Evolutionary conservation across 2,888 invertebrate species (phyloP).

Genomic region (Acanthosepion lycidas): DNA sequence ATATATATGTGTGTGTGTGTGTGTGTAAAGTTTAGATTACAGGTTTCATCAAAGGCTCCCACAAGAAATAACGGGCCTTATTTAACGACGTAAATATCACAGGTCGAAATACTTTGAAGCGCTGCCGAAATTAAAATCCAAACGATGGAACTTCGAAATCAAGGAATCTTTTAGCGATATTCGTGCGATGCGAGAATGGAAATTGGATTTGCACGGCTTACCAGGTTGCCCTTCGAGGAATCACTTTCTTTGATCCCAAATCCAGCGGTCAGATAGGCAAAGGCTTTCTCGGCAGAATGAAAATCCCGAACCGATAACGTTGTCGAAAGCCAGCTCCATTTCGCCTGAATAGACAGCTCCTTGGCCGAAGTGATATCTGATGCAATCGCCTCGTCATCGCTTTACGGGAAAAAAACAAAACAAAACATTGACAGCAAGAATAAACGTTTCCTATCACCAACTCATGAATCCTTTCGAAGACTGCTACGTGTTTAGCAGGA

Average conservation of each 20-base stretch:
- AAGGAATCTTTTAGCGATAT: not conserved
- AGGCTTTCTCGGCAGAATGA: not conserved
- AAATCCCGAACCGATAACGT: not conserved
- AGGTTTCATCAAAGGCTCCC: not conserved
- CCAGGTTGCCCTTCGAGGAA: not conserved
- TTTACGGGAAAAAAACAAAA: too few species aligned
- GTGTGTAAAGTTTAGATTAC: not conserved
- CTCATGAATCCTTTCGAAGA: too few species aligned
- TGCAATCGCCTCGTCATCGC: too few species aligned
- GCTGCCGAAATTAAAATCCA: not conserved
- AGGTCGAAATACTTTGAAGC: not conserved
- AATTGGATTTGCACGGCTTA: constrained; percentile 11
- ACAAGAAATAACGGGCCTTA: not conserved
- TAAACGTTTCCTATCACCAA: too few species aligned
- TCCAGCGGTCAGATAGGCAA: not conserved
- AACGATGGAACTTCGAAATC: not conserved
- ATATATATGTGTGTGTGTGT: too few species aligned
- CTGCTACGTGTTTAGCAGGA: not conserved
- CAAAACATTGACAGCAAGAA: too few species aligned
- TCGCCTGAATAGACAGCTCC: not conserved
- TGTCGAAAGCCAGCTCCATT: not conserved
- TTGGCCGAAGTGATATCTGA: not conserved
- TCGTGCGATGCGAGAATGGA: not conserved
- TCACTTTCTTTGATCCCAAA: not conserved
- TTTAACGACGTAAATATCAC: not conserved